phyloP scores from a whole-genome alignment of 2,797 vertebrate species.

The Alexandromys oeconomus region DNA sequence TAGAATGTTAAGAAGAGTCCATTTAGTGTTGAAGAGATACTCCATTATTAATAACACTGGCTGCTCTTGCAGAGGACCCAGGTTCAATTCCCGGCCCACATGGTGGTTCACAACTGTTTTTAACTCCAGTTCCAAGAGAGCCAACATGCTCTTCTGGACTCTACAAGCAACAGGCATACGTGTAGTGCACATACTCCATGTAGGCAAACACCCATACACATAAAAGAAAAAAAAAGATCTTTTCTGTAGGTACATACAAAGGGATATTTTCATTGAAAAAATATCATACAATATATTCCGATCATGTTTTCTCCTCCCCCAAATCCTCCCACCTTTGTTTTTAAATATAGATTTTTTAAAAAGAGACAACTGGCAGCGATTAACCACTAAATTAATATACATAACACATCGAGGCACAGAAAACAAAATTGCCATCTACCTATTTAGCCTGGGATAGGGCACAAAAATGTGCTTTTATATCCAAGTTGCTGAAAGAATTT shows the following conservation, averaged over 20 bases:
- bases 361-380: neutral
- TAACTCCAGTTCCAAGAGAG: neutral
- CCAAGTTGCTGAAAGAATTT: slow-evolving; percentile 49
- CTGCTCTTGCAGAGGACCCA: neutral
- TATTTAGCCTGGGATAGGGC: neutral
- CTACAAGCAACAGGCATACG: neutral
- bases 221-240: neutral
- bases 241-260: neutral
- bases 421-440: slow-evolving; percentile 46
- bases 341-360: neutral
- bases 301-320: neutral
- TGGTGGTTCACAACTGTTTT: neutral
- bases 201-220: neutral
- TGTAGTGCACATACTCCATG: neutral
- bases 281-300: neutral
- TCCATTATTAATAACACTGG: neutral
- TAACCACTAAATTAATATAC: neutral
- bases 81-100: neutral
- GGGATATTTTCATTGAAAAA: neutral
- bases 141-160: neutral
- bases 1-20: neutral
- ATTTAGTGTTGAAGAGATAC: neutral
- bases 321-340: neutral
- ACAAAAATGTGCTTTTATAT: slow-evolving; percentile 44
- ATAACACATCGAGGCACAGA: slow-evolving; percentile 1